A percentile compares a stretch with the other conserved stretches of the same genome.
Conservation (phyloP, 1,140 invertebrate genomes). For the honey bee (Apis mellifera) region Amel_HAv3.1 CM009937.2:3330001-3330500, state of each 20-base stretch:
- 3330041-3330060: not conserved
- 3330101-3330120: not conserved
- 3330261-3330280: not conserved
- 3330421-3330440: not conserved
- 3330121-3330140: not conserved
- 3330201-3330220: conserved; percentile 22
- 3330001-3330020: no score
- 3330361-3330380: not conserved
- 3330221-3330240: not conserved
- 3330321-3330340: no score
- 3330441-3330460: not conserved
- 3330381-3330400: not conserved
- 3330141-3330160: not conserved
- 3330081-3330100: not conserved
- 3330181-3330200: conserved; percentile 36
- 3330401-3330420: no score
- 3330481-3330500: no score
- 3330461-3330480: no score
- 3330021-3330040: no score
- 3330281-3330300: conserved; percentile 20
- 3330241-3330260: conserved; percentile 13
- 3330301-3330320: conserved; percentile 7
- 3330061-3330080: not conserved
- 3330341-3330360: conserved; percentile 19
- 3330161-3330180: conserved; percentile 12